Base-by-base conservation (phyloP, 2,888 invertebrate genomes). In the Agrochola lychnidis region DNA sequence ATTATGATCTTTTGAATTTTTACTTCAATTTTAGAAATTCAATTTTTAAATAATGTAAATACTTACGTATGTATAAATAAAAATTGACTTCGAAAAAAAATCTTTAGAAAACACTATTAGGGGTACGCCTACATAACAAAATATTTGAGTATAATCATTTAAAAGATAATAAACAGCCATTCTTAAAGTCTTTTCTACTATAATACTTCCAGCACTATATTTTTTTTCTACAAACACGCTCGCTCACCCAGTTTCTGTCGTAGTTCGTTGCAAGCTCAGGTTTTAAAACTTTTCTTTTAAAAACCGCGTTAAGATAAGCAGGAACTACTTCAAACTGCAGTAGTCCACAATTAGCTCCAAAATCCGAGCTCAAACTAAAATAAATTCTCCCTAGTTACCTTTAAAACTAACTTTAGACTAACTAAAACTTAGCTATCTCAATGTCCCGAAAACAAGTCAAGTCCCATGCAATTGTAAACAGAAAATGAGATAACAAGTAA, bases 241-340 rank as follows among this genome's bases (percentile, higher is more conserved):
- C 81, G 36, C 19, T 80, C 70, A 70, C 76, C 70, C 19, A 80
- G 48, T 80, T 78, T 57, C 56, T 14, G 61, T 51, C 56, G 22
- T 4, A 67, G 56, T 62, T 70, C 3, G 69, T 62, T 36, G 51
- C 70, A 70, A 82, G 62, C 66, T 82, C 48, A 61, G 42, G 45
- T 68, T 68, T 57, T 7, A 45, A 73, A 82, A 82, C 62, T 70
- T 82, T 70, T 14, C 57, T 70, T 81, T 79, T 81, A 64, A 70
- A 82, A 83, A 77, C 40, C 40, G 40, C 48, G 48, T 82, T 79
- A 79, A 83, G 81, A 82, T 82, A 83, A 83, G 63, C 19, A 74
- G 10, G 25, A 79, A 68, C 79, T 68, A n/a, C 48, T 79, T 70
- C 57, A 62, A 83, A 74, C 48, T 70, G 81, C 51, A 83, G 48